Base-by-base conservation (phyloP, 2,797 vertebrate genomes). In the Parauchenoglanis ngamensis region DNA sequence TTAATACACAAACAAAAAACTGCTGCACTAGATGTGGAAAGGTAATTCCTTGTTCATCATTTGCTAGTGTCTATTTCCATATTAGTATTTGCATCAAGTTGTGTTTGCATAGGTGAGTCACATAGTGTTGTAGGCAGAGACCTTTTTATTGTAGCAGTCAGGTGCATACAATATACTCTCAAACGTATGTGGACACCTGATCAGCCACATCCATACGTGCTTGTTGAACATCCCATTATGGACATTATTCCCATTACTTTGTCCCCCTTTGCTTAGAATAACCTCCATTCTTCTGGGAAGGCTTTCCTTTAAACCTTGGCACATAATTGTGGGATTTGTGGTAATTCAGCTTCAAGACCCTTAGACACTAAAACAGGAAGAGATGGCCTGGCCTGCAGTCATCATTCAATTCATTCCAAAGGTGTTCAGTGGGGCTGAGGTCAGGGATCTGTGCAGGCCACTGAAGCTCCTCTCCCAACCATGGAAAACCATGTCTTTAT, bases 91-190 rank as follows among this genome's bases (percentile, higher is more conserved):
- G 44, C 63, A 68, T 67, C 31, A 11, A 28, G 6, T 63, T 46
- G 21, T 17, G 28, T 67, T 83, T 83, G n/a, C 44, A 83, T 67
- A 68, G 7, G 77, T 78, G 76, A 56, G 52, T 56, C 75, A 35
- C 7, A 54, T 54, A 13, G 7, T 31, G 31, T 44, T 72, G 28
- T 28, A 54, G n/a, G 73, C 52, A 12, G 15, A 54, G 49, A 25
- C 15, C 49, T 54, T 54, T 49, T 28, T 17, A 28, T 54, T 28
- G 5, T 77, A 52, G 2, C 40, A 68, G 75, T 17, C 7, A 19
- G 52, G 7, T 57, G 4, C 52, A 78, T 57, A 21, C n/a, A 78
- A 75, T 23, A 2, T 1, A 15, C 17, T 76, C 11, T 25, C 49
- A 49, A 52, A 76, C 17, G 13, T 76, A 73, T n/a, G 4, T n/a